These are phyloP conservation scores for Tribolium madens DNA, from an alignment of 1,140 invertebrate genomes.

Conservation along the genomic window DNA sequence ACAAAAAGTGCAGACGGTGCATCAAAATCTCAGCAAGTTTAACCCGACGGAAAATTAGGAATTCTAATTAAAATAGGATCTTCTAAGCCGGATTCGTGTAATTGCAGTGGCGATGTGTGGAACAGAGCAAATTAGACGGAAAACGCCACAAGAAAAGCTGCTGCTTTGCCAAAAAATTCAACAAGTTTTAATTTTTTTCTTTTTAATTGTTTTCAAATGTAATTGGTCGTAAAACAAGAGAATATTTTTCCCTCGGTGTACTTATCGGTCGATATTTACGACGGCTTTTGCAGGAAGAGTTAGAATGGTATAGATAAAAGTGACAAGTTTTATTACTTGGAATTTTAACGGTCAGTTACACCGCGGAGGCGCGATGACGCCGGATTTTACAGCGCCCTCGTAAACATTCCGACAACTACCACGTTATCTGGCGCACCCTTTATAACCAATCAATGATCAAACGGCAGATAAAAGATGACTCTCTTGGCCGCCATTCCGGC, in stretches of 20 bases:
- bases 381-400: conserved; percentile 49
- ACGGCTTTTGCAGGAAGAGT: conserved; percentile 36
- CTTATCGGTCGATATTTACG: conserved; percentile 42
- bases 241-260: conserved; percentile 13
- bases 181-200: no score
- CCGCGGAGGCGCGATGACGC: conserved; percentile 49
- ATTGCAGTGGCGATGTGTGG: conserved; percentile 34
- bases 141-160: neutral
- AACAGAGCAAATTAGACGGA: conserved; percentile 7
- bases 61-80: conserved; percentile 53
- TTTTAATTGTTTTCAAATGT: neutral
- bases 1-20: conserved; percentile 52
- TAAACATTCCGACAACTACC: conserved; percentile 48
- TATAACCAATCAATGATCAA: conserved; percentile 53
- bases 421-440: conserved; percentile 46
- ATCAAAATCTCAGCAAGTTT: conserved; percentile 54
- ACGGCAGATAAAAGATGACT: conserved; percentile 42
- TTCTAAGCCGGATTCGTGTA: conserved; percentile 42
- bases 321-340: conserved; percentile 52
- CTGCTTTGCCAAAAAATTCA: neutral
- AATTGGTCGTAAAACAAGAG: neutral
- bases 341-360: conserved; percentile 53
- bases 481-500: neutral
- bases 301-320: conserved; percentile 49
- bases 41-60: conserved; percentile 52